Evolutionary conservation across 2,888 invertebrate species (phyloP).

Genomic region (Pseudococcus jackbeardsleyi): DNA sequence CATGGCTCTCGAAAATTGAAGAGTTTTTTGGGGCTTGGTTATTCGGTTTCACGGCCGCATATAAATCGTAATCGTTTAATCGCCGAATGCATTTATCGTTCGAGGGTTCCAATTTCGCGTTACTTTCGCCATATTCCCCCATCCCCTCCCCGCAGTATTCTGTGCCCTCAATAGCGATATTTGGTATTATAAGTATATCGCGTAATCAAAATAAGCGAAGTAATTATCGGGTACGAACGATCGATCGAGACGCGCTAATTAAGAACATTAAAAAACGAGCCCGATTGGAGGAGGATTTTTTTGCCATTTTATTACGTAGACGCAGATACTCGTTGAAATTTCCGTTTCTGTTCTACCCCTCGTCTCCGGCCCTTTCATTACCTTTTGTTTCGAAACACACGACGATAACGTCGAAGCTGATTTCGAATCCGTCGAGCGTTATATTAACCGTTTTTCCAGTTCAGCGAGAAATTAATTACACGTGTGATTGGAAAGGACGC

Average conservation of each 20-base stretch:
- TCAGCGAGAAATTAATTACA: conserved; percentile 52
- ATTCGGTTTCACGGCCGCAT: too few species aligned
- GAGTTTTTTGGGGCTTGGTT: too few species aligned
- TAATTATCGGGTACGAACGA: background rate
- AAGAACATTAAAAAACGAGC: background rate
- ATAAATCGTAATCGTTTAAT: too few species aligned
- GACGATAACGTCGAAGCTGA: background rate
- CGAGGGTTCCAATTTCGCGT: background rate
- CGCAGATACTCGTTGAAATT: background rate
- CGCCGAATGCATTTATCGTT: too few species aligned
- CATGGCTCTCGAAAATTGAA: background rate
- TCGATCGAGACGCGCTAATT: background rate
- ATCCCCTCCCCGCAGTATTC: background rate
- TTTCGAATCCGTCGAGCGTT: background rate
- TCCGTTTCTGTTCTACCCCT: background rate
- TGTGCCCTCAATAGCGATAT: background rate
- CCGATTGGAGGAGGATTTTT: background rate
- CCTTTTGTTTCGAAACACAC: background rate
- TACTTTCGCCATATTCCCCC: background rate
- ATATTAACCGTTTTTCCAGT: conserved; percentile 13
- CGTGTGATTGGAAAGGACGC: conserved; percentile 37
- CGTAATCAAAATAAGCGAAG: background rate
- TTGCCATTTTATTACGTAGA: background rate
- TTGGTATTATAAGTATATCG: background rate
- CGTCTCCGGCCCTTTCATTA: background rate